Percentiles rank a stretch among this genome's conserved stretches.
These are phyloP conservation scores for Erythrolamprus reginae DNA, from an alignment of 2,113 vertebrate species.

Conservation along the genomic window DNA sequence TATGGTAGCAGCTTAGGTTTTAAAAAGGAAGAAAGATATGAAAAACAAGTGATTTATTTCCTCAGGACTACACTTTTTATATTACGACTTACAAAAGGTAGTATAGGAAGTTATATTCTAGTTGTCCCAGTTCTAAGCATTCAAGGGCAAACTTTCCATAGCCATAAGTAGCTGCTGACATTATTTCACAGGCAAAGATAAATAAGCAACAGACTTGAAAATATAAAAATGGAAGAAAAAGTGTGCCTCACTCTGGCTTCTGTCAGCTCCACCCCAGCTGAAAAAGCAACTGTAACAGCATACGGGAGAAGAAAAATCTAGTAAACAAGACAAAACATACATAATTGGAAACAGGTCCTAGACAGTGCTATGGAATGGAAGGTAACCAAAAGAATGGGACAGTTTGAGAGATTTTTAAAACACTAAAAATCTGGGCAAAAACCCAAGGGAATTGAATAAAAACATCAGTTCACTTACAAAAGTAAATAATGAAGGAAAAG, in stretches of 20 bases:
- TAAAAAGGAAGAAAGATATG: not conserved
- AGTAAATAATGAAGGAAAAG: slow-evolving; percentile 57
- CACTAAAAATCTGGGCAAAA: slow-evolving; percentile 51
- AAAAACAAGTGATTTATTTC: not conserved
- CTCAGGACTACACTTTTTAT: not conserved
- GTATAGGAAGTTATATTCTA: not conserved
- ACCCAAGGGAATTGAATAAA: slow-evolving; percentile 51
- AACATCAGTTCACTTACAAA: slow-evolving; percentile 55
- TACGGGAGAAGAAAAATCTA: not conserved
- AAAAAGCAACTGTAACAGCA: slow-evolving; percentile 12
- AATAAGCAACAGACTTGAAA: slow-evolving; percentile 27
- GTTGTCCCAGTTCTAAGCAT: slow-evolving; percentile 4
- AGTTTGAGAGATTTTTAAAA: slow-evolving; percentile 48
- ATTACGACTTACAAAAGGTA: slow-evolving; percentile 22
- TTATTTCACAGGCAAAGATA: slow-evolving; percentile 20
- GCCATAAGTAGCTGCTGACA: slow-evolving; percentile 23
- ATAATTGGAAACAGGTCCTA: slow-evolving; percentile 40
- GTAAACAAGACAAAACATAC: slow-evolving; percentile 45
- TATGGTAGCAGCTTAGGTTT: not conserved
- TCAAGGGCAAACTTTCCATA: slow-evolving; percentile 32
- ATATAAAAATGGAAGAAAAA: slow-evolving; percentile 24
- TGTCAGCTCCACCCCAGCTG: slow-evolving; percentile 1
- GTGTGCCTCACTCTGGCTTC: slow-evolving; percentile 23
- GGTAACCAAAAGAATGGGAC: slow-evolving; percentile 33
- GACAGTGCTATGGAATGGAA: not conserved